Evolutionary conservation across 2,888 invertebrate genomes (phyloP).

Genomic region (Drosophila rellima): DNA sequence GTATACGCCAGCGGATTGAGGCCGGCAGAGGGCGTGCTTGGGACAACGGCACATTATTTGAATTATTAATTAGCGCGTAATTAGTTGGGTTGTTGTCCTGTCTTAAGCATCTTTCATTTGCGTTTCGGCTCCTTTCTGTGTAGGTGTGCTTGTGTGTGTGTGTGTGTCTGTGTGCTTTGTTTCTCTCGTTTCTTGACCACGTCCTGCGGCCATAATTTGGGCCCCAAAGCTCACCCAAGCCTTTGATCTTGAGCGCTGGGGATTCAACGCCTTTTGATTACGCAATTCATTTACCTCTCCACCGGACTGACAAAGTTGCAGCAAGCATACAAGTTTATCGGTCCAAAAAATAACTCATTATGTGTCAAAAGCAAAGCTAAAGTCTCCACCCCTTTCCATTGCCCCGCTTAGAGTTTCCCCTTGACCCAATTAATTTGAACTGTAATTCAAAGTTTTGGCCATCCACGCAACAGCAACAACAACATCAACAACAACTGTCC

Average conservation of each 20-base stretch:
- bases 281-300: slow-evolving; percentile 71
- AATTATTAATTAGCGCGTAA: slow-evolving; percentile 81
- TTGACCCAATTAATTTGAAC: slow-evolving; percentile 74
- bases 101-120: slow-evolving; percentile 50
- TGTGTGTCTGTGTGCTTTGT: slow-evolving; percentile 5
- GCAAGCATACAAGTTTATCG: slow-evolving; percentile 62
- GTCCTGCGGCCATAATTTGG: slow-evolving; percentile 75
- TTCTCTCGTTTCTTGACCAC: slow-evolving; percentile 50
- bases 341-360: slow-evolving; percentile 67
- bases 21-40: slow-evolving; percentile 18
- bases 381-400: not conserved
- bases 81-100: slow-evolving; percentile 72
- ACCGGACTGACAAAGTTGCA: slow-evolving; percentile 44
- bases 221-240: slow-evolving; percentile 45
- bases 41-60: slow-evolving; percentile 73
- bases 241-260: slow-evolving; percentile 63
- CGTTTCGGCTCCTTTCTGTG: slow-evolving; percentile 7
- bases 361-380: slow-evolving; percentile 65
- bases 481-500: slow-evolving; percentile 56
- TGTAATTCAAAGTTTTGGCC: slow-evolving; percentile 59
- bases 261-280: slow-evolving; percentile 72
- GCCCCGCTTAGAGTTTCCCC: not conserved
- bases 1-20: slow-evolving; percentile 34
- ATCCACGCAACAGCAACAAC: slow-evolving; percentile 34
- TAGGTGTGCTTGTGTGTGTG: slow-evolving; percentile 4